A percentile compares a stretch with the other conserved stretches of the same genome.
phyloP scores from a whole-genome alignment of 2,797 vertebrate species.

The Enteromius mattozi region DNA sequence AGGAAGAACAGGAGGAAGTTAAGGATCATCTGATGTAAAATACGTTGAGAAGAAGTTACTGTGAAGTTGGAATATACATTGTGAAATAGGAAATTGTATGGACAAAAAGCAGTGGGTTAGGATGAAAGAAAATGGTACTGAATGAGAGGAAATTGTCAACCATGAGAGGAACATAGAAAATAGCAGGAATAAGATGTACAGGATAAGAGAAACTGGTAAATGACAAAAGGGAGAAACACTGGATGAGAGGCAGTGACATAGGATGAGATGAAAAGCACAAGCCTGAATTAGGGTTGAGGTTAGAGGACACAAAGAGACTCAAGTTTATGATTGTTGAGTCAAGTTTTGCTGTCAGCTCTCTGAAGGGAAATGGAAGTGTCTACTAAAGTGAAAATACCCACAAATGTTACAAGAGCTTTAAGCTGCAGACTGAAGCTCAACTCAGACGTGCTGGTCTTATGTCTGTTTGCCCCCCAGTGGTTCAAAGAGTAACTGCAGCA shows the following conservation, averaged over 20 bases:
- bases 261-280: conserved; percentile 6
- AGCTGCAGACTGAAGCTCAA: background rate
- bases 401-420: conserved; percentile 42
- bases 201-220: background rate
- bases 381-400: background rate
- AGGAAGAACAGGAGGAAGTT: background rate
- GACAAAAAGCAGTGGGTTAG: background rate
- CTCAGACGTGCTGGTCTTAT: conserved; percentile 14
- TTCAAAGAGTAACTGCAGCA: background rate
- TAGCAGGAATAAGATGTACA: background rate
- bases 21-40: background rate
- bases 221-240: background rate
- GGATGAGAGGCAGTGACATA: background rate
- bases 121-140: background rate
- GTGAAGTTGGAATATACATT: background rate
- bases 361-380: conserved; percentile 27
- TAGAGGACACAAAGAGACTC: conserved; percentile 13
- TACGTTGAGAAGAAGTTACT: background rate
- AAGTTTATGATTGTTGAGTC: conserved; percentile 12
- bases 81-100: background rate
- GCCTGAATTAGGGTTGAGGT: background rate
- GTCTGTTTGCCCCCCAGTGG: conserved; percentile 58
- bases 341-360: conserved; percentile 6
- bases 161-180: background rate
- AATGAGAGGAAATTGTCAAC: background rate